These are phyloP conservation scores for Plutella xylostella DNA, from an alignment of 2,888 invertebrate genomes.

Conservation along the genomic window DNA sequence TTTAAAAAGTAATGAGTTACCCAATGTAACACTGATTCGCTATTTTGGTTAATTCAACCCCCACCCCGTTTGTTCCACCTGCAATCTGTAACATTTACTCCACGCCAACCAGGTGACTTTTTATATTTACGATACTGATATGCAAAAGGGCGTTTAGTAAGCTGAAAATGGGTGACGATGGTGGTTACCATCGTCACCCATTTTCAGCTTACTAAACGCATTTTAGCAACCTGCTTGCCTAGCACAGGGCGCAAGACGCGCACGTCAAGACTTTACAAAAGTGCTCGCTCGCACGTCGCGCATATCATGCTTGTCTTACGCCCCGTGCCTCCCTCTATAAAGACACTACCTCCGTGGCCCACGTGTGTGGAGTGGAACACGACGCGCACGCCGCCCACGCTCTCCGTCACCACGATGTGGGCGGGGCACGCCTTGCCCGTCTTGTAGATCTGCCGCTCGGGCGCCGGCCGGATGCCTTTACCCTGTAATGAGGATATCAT, in stretches of 20 bases:
- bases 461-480: conserved; percentile 56
- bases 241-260: neutral
- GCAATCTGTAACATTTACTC: too few species aligned
- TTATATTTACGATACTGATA: too few species aligned
- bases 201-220: too few species aligned
- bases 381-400: conserved; percentile 47
- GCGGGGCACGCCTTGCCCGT: conserved; percentile 62
- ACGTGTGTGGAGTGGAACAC: conserved; percentile 61
- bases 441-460: conserved; percentile 58
- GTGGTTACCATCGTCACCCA: too few species aligned
- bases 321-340: neutral
- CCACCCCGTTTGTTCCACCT: too few species aligned
- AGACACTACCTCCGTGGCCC: conserved; percentile 50
- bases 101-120: too few species aligned
- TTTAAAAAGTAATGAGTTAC: too few species aligned
- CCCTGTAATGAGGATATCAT: too few species aligned
- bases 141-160: too few species aligned
- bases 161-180: too few species aligned
- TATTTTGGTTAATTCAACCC: neutral
- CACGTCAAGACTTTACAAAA: neutral
- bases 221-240: neutral
- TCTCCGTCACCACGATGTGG: conserved; percentile 60
- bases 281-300: neutral
- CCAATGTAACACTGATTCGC: too few species aligned
- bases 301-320: neutral